Conservation (phyloP, 2,888 invertebrate species). For the Apodemia zela region DNA sequence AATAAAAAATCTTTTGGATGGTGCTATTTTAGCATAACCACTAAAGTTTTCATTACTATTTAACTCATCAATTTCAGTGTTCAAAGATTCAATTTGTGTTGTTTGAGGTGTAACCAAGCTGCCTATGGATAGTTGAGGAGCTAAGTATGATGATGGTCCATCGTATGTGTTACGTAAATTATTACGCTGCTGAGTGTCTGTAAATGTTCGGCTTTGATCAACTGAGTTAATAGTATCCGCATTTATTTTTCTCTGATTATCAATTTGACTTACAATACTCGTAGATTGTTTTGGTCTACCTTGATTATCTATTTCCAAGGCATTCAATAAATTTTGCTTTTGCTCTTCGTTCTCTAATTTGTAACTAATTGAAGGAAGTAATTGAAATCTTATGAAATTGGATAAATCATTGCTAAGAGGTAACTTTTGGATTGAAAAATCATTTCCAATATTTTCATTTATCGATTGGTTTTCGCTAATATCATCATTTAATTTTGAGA, state of each 20-base stretch:
- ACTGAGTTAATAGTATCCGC: conserved; percentile 32
- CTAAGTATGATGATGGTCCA: conserved; percentile 69
- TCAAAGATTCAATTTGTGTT: conserved; percentile 37
- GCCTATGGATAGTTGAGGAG: conserved; percentile 66
- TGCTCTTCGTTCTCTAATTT: conserved; percentile 60
- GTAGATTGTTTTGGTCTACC: conserved; percentile 46
- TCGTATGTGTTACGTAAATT: conserved; percentile 49
- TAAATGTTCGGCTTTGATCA: conserved; percentile 45
- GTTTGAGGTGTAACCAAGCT: conserved; percentile 45
- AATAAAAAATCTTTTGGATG: conserved; percentile 47
- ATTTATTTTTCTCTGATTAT: conserved; percentile 36
- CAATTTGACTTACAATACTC: conserved; percentile 35
- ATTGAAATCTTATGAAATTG: conserved; percentile 49
- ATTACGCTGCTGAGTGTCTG: conserved; percentile 39
- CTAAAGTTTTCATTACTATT: conserved; percentile 41
- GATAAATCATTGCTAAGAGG: conserved; percentile 21
- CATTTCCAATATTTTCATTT: conserved; percentile 7
- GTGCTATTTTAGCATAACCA: conserved; percentile 54
- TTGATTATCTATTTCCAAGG: conserved; percentile 56
- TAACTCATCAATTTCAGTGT: conserved; percentile 58
- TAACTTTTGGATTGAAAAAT: conserved; percentile 14
- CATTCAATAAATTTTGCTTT: conserved; percentile 53
- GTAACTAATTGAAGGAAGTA: conserved; percentile 63
- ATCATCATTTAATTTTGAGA: conserved; percentile 52
- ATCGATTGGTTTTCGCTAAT: not conserved